These are phyloP conservation scores for Drosophila koepferae DNA, from an alignment of 2,888 invertebrate species.

Conservation along the genomic window DNA sequence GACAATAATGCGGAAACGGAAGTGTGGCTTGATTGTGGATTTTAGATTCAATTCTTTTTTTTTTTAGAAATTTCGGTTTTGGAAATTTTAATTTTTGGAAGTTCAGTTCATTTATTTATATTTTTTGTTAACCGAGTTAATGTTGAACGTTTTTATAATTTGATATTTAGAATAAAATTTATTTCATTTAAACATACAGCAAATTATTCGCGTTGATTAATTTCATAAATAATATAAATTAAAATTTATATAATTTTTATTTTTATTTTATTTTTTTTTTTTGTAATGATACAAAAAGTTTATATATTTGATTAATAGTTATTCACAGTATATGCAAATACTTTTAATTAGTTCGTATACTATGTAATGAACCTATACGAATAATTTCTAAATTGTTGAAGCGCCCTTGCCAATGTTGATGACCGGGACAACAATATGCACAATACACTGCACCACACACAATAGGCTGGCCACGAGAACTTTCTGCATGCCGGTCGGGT, in stretches of 20 bases:
- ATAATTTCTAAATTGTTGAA: not conserved
- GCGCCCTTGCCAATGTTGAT: constrained; percentile 15
- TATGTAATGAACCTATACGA: not conserved
- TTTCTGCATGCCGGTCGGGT: constrained; percentile 74
- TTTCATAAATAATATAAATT: not conserved
- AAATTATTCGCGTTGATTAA: not conserved
- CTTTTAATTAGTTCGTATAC: not conserved
- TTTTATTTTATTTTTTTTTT: not conserved
- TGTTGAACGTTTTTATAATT: not conserved
- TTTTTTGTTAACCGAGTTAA: not conserved
- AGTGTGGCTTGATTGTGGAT: not conserved
- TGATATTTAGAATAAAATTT: not conserved
- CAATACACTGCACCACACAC: constrained; percentile 40
- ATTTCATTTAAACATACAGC: no score
- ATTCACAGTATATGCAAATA: not conserved
- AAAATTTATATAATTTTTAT: not conserved
- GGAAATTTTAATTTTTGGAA: no score
- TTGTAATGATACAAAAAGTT: not conserved
- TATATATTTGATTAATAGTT: not conserved
- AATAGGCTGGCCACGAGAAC: constrained; percentile 57
- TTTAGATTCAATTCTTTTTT: constrained; percentile 5
- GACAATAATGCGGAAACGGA: constrained; percentile 62
- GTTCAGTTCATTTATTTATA: not conserved
- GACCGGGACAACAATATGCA: constrained; percentile 40
- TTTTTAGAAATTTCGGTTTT: not conserved